Evolutionary conservation across 1,140 invertebrate genomes (phyloP).

Genomic region (Mactra quadrangularis): DNA sequence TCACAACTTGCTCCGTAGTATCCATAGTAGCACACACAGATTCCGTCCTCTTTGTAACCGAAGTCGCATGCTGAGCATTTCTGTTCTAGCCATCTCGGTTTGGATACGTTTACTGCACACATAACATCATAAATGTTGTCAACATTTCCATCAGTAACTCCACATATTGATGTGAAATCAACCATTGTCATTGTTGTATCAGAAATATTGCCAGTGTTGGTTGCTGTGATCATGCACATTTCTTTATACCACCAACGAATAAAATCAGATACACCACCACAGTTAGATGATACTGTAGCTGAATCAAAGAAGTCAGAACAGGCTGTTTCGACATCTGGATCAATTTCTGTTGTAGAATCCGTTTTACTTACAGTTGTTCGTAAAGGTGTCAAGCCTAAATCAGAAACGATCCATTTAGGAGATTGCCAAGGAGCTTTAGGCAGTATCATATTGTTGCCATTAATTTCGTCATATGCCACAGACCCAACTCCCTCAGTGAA

Average conservation of each 20-base stretch:
- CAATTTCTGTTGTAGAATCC: background rate
- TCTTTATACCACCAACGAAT: slow-evolving; percentile 52
- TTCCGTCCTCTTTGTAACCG: slow-evolving; percentile 51
- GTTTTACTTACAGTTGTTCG: background rate
- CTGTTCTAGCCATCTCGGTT: slow-evolving; percentile 62
- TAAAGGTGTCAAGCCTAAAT: slow-evolving; percentile 51
- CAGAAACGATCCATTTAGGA: slow-evolving; percentile 68
- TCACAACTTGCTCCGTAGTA: slow-evolving; percentile 68
- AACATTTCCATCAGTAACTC: slow-evolving; percentile 31
- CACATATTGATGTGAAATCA: slow-evolving; percentile 60
- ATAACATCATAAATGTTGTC: slow-evolving; percentile 47
- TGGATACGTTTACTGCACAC: slow-evolving; percentile 34
- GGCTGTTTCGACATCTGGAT: slow-evolving; percentile 16
- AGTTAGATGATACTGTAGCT: slow-evolving; percentile 42
- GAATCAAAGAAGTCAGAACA: slow-evolving; percentile 63
- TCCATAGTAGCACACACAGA: slow-evolving; percentile 67
- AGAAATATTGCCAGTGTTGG: slow-evolving; percentile 43
- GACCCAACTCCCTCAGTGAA: slow-evolving; percentile 68
- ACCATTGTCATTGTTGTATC: slow-evolving; percentile 60
- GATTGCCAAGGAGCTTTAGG: slow-evolving; percentile 67
- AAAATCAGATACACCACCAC: slow-evolving; percentile 39
- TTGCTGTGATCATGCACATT: slow-evolving; percentile 49
- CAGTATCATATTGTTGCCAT: slow-evolving; percentile 61
- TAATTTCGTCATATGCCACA: slow-evolving; percentile 62
- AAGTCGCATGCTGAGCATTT: slow-evolving; percentile 65